Percentiles rank a stretch among this genome's conserved stretches.
Evolutionary conservation across 2,888 invertebrate species (phyloP).

Genomic region (Synanthedon myopaeformis): DNA sequence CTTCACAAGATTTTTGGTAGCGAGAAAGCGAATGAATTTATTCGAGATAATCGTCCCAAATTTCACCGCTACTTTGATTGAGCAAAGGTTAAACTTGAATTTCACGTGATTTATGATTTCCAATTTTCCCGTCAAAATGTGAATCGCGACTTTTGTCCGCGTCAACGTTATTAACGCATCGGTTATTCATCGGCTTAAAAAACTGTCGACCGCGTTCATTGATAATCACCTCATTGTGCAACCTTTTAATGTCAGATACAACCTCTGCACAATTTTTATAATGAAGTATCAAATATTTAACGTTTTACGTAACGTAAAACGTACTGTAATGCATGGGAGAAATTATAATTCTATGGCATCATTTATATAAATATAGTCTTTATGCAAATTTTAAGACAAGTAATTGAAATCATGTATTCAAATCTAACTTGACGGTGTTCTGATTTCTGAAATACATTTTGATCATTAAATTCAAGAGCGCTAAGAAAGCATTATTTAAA

Average conservation of each 20-base stretch:
- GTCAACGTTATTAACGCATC: conserved; percentile 11
- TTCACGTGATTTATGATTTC: conserved; percentile 42
- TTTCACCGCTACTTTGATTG: conserved; percentile 16
- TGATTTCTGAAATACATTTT: too few relatives aligned
- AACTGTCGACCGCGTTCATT: conserved; percentile 2
- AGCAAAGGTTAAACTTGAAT: conserved; percentile 39
- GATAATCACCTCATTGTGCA: conserved; percentile 6
- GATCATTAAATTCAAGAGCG: too few relatives aligned
- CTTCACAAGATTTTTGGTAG: conserved; percentile 14
- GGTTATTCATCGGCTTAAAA: background rate
- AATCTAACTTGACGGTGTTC: too few relatives aligned
- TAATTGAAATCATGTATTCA: too few relatives aligned
- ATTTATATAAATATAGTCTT: too few relatives aligned
- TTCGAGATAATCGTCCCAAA: conserved; percentile 37
- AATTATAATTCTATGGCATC: too few relatives aligned
- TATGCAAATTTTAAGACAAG: too few relatives aligned
- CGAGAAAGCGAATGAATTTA: conserved; percentile 31
- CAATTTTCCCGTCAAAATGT: conserved; percentile 33
- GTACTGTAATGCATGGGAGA: too few relatives aligned
- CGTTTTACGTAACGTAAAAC: too few relatives aligned
- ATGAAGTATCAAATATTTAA: too few relatives aligned
- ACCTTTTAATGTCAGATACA: background rate
- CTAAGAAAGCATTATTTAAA: too few relatives aligned
- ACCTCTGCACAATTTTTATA: too few relatives aligned
- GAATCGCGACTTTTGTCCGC: conserved; percentile 14